Conservation (phyloP, 2,797 vertebrate genomes). For the Brachyalestes nurse region DNA sequence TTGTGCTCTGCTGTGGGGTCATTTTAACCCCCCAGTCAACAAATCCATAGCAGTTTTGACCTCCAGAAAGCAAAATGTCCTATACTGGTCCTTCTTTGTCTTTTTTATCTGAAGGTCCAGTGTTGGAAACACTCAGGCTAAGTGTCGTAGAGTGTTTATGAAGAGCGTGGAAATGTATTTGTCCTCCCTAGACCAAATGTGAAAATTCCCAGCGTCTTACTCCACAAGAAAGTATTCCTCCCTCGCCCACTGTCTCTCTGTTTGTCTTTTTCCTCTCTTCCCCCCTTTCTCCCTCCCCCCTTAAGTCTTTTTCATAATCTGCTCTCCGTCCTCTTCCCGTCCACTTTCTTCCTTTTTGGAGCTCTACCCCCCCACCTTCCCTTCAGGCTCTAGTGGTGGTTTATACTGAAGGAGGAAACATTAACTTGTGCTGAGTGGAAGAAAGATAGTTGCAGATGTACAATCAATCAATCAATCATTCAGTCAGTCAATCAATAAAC, state of each 20-base stretch:
- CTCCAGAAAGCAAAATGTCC: not conserved
- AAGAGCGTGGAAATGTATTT: not conserved
- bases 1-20: not conserved
- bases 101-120: not conserved
- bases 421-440: not conserved
- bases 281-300: slow-evolving; percentile 12
- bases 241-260: slow-evolving; percentile 22
- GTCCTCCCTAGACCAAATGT: not conserved
- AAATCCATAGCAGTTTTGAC: not conserved
- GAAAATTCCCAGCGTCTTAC: not conserved
- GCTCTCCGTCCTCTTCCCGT: slow-evolving; percentile 23
- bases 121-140: not conserved
- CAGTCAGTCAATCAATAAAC: no score
- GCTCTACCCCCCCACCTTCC: not conserved
- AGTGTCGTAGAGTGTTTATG: no score
- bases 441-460: not conserved
- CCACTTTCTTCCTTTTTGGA: not conserved
- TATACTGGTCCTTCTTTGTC: not conserved
- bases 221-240: not conserved
- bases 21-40: not conserved
- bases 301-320: slow-evolving; percentile 7
- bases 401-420: not conserved
- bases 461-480: no score
- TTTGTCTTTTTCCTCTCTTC: no score
- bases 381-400: not conserved